These are phyloP conservation scores for Sarcophaga rosellei DNA, from an alignment of 2,888 invertebrate species.

Conservation along the genomic window DNA sequence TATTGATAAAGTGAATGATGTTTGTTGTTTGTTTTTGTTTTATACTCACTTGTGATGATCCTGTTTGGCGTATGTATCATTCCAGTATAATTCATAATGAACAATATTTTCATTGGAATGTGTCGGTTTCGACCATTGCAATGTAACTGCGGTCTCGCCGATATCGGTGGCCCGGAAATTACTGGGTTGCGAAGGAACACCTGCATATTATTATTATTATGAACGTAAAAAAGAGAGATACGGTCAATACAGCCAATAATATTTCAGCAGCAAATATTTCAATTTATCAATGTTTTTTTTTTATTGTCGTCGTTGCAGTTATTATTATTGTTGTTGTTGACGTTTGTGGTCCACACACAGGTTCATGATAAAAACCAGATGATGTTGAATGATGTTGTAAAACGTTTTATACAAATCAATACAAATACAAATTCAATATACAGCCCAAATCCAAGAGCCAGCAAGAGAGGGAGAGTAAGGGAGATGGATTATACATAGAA, in stretches of 20 bases:
- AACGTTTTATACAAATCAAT: conserved; percentile 49
- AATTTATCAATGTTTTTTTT: conserved; percentile 37
- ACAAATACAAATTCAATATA: neutral
- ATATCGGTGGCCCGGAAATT: conserved; percentile 93
- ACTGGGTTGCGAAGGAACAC: conserved; percentile 98
- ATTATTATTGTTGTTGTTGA: conserved; percentile 48
- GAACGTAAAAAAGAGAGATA: too few relatives aligned
- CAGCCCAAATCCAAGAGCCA: conserved; percentile 29
- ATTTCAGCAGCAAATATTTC: conserved; percentile 23
- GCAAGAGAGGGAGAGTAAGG: neutral
- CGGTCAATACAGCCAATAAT: neutral
- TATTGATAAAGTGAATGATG: neutral
- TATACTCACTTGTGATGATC: conserved; percentile 88
- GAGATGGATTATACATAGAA: conserved; percentile 8
- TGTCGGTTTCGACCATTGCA: conserved; percentile 96
- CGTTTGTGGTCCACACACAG: conserved; percentile 39
- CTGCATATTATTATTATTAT: conserved; percentile 79
- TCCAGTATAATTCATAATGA: conserved; percentile 98
- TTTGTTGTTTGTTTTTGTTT: neutral
- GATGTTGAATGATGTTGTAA: conserved; percentile 52
- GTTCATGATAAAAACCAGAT: conserved; percentile 58
- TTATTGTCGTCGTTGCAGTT: conserved; percentile 19
- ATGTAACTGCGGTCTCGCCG: conserved; percentile 93
- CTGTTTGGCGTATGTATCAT: conserved; percentile 96
- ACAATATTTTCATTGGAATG: conserved; percentile 96